Conservation (phyloP, 2,113 vertebrate genomes). For the Tenrec ecaudatus region DNA sequence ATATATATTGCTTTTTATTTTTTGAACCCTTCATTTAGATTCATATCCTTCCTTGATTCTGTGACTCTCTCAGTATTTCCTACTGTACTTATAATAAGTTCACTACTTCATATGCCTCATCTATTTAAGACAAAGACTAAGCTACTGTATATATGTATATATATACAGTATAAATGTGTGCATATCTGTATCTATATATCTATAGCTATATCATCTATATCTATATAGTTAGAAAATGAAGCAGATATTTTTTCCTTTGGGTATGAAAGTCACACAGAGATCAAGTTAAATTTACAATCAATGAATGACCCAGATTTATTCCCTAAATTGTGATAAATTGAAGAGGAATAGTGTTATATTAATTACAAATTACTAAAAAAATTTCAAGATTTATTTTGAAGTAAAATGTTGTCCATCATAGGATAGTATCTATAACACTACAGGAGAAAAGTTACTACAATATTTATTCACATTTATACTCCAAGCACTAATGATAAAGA, state of each 20-base stretch:
- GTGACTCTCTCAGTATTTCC: neutral
- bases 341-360: too few relatives aligned
- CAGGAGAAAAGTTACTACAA: too few relatives aligned
- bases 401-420: too few relatives aligned
- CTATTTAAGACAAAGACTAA: slow-evolving; percentile 27
- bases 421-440: too few relatives aligned
- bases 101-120: neutral
- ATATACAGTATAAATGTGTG: too few relatives aligned
- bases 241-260: neutral
- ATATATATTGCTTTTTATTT: too few relatives aligned
- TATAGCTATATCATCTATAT: neutral
- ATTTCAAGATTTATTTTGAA: too few relatives aligned
- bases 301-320: neutral
- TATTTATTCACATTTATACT: too few relatives aligned
- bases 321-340: neutral
- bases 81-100: neutral
- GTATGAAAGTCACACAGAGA: neutral
- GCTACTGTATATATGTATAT: neutral
- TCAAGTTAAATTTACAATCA: neutral
- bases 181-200: neutral
- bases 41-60: neutral
- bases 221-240: neutral
- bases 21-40: neutral
- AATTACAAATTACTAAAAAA: too few relatives aligned
- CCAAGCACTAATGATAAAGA: too few relatives aligned